Conservation (phyloP, 2,113 vertebrate species). For the Coreoperca whiteheadi region DNA sequence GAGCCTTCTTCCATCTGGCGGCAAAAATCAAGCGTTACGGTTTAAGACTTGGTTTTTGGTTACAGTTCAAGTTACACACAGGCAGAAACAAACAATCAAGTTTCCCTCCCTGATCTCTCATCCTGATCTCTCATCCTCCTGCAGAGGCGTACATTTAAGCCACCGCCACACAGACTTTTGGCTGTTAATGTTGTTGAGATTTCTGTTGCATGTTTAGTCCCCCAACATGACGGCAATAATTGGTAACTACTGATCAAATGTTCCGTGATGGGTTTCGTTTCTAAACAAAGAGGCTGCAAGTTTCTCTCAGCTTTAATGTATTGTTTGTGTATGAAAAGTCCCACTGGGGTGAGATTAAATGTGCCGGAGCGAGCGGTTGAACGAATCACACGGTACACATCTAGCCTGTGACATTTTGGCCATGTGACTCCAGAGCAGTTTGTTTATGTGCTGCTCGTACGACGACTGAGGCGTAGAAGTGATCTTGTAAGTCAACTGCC, state of each 20-base stretch:
- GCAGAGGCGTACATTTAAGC: background rate
- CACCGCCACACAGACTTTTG: background rate
- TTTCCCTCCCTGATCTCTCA: no score
- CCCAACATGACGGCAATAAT: background rate
- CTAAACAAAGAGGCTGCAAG: background rate
- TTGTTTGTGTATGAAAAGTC: background rate
- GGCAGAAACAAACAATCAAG: no score
- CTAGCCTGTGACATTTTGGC: background rate
- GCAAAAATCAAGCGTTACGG: no score
- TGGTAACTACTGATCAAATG: background rate
- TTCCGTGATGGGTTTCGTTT: background rate
- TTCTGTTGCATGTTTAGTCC: background rate
- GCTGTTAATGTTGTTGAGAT: background rate
- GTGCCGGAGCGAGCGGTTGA: background rate
- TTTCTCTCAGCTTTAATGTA: constrained; percentile 2
- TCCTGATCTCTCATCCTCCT: background rate
- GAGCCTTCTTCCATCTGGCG: background rate
- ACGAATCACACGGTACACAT: no score
- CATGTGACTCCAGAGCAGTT: background rate
- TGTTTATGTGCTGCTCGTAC: background rate
- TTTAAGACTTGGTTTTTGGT: no score
- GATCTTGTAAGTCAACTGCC: constrained; percentile 33
- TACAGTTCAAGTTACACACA: background rate
- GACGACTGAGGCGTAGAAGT: background rate
- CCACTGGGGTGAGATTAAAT: background rate